Evolutionary conservation across 2,113 vertebrate species (phyloP), one percentile per base, ranked within the genome.

Genomic region (Catharus minimus): DNA sequence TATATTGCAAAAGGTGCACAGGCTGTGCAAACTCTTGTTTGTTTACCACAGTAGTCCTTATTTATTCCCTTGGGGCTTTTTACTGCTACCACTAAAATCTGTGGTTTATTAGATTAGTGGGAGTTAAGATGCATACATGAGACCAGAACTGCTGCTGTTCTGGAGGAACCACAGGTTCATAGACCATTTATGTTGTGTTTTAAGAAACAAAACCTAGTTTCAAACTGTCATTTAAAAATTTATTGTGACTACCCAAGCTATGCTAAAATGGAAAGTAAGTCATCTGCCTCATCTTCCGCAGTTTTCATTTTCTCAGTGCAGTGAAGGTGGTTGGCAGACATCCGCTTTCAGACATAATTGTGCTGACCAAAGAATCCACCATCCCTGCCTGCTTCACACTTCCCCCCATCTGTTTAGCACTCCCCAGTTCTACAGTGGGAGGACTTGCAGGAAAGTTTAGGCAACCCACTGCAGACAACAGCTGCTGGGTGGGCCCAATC

Each of bases 331-430:
- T 18, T 62, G 66, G 47, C 88, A 92, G 88, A 93, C 69, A 87
- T 93, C 86, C 0, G 10, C 74, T 84, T 86, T 84, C 66, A 71
- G 58, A 90, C 75, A 38, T 61, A 50, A 53, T 69, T 69, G 66
- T 67, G 74, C 93, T 87, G 87, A 92, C 89, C 74, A 79, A 91
- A 84, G 87, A 91, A 91, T 87, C 62, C 53, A 79, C 89, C 78
- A 87, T 79, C 43, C 65, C 84, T 90, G 44, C 15, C 77, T 79
- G 81, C 78, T 76, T 89, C 62, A 91, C 81, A 55, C 62, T 79
- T 94, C 41, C 38, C 71, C 36, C 71, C 89, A 89, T 91, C 84
- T 95, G 81, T 65, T 93, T 10, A 53, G 33, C 84, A 81, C 86
- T 84, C 83, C 55, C 55, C 44, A 38, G 28, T 81, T 61, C 74